Base-by-base conservation (phyloP, 2,888 invertebrate genomes). In the Girardia tigrina region DNA sequence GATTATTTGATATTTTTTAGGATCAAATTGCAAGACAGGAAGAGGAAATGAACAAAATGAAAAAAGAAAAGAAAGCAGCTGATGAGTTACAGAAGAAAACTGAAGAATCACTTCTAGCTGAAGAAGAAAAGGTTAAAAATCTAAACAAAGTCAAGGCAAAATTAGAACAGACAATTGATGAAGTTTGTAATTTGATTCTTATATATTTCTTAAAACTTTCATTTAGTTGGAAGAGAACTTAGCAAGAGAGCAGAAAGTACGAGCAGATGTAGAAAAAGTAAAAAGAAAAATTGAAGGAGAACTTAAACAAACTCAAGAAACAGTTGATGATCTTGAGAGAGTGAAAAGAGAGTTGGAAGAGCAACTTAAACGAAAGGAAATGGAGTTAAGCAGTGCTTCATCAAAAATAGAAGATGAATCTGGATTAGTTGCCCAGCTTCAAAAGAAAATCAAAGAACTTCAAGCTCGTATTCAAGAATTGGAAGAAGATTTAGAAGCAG, bases 371-470 rank as follows among this genome's bases (percentile, higher is more conserved):
- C 72, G 95, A 87, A 98, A 97, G 88, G 98, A 99, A 88, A 92
- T 92, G 88, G 98, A 99, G 87, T 90, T 98, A 86, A 91, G 91
- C 77, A 91, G 92, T 79, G 88, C 98, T 82, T 91, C 91, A 82
- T 91, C 81, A 78, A 94, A 94, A 87, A 89, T 98, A 81, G 98
- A 98, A 87, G 97, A 98, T 86, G 98, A 98, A 87, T 95, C 97
- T 86, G 91, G 91, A 80, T 88, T 94, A 82, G 94, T 98, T 82
- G 90, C 92, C 87, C 94, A 94, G 81, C 89, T 92, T 83, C 94
- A 95, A 87, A 94, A 94, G 87, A 97, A 97, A 88, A 94, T 98
- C 89, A 98, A 98, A 89, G 97, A 98, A 88, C 89, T 95, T 84
- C 94, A 94, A 87, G 91, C 85, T 90, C 81, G 97, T 85, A 95